Evolutionary conservation across 2,888 invertebrate species (phyloP), one percentile per base, ranked within the genome.

Genomic region (Hyposoter didymator): DNA sequence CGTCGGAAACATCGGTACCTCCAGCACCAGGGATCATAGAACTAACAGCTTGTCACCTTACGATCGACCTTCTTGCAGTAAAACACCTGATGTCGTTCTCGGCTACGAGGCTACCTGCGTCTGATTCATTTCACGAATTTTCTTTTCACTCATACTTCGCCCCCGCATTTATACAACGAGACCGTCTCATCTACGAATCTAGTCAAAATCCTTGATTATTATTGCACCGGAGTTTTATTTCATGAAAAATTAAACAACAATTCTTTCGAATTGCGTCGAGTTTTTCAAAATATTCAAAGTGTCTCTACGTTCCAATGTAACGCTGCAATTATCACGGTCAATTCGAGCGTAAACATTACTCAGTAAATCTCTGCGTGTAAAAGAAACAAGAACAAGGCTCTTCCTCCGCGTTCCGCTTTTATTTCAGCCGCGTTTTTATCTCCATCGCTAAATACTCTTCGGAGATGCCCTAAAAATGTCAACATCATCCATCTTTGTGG

Each of bases 31-130:
- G 6, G 82, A 78, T 22, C 82, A 85, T 6, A 78, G 70, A 64
- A 59, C 43, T 17, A 32, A 32, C 35, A 81, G 62, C 22, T 83
- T 83, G 8, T 86, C 87, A 47, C 89, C 89, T 17, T 84, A 88
- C 72, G 92, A 92, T 88, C 90, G 90, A 84, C 92, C 92, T 22
- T 91, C 91, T 39, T 92, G 91, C 84, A 92, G 92, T 81, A 92
- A 92, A 81, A 91, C 91, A 3, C 88, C 92, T 12, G 92, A 92
- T 62, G 82, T 90, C 64, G 88, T 90, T 22, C 86, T 90, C n/a
- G 91, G 91, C 1, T 92, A 92, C 84, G 92, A 92, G 75, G 92
- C 92, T 17, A 92, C 92, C 8, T 90, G 92, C 82, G 92, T 93
- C 39, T 93, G 89, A 88, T 81, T 70, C 10, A 3, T 39, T 14